Evolutionary conservation across 2,113 vertebrate genomes (phyloP), one percentile per base, ranked within the genome.

Genomic region (Pluvianellus socialis): DNA sequence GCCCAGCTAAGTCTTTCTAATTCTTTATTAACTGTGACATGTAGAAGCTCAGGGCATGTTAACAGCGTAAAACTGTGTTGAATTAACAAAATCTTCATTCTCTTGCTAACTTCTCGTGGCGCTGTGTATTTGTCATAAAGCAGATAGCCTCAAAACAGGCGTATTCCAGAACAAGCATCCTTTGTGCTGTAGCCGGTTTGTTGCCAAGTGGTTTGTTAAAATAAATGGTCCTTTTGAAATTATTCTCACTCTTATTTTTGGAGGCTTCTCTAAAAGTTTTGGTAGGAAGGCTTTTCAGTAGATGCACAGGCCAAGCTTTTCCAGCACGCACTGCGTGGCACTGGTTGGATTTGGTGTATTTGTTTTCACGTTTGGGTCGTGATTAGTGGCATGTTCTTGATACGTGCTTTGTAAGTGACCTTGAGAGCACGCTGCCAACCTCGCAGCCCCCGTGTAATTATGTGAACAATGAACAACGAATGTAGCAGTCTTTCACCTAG

Each of bases 1-100:
- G 91, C 95, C 94, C 79, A 59, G 79, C 94, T 56, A 59, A 85
- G 14, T 63, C 85, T 82, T 96, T 85, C 84, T 68, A 71, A 93
- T 93, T 96, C 93, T 93, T 95, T 96, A 92, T 96, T 96, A 88
- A 88, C 90, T 97, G 80, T 97, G 97, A 97, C 91, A 40, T 79
- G 49, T 80, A 52, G 70, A 96, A 88, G 62, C 68, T 96, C 65
- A 40, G 77, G 86, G 67, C 79, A 80, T 72, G 91, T 95, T 92
- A 97, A 75, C 79, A 42, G 44, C 38, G 20, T 92, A 79, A 88
- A 94, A 96, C 52, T 72, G 38, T 79, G 94, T 47, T 79, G 88
- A 96, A 93, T 97, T 91, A 98, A 94, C 84, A 95, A 75, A 93
- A 87, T 95, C 67, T 89, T 84, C 62, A 35, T 96, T 98, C 75